phyloP scores from a whole-genome alignment of 2,797 vertebrate species.

The Masticophis lateralis region DNA sequence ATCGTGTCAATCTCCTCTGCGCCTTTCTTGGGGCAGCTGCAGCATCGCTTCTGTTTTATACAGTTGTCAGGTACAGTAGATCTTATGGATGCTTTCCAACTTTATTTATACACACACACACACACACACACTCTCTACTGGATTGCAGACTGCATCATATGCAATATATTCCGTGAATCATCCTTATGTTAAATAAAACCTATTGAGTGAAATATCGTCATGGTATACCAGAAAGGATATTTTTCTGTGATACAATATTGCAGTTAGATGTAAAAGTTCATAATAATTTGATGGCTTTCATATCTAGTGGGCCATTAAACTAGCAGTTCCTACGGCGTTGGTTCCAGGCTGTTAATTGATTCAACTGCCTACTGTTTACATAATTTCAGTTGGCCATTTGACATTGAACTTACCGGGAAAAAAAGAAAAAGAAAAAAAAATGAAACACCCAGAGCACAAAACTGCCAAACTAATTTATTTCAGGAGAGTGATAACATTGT shows the following conservation, averaged over 20 bases:
- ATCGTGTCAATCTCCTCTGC: slow-evolving; percentile 87
- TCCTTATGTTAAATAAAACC: not conserved
- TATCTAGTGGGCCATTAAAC: not conserved
- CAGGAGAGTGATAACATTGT: slow-evolving; percentile 56
- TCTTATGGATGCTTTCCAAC: not conserved
- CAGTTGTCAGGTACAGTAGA: slow-evolving; percentile 87
- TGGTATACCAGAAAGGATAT: not conserved
- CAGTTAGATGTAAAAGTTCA: not conserved
- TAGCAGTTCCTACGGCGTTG: not conserved
- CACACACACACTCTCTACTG: too few species aligned
- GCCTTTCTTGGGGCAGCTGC: slow-evolving; percentile 83
- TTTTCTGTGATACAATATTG: not conserved
- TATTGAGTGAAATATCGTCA: not conserved
- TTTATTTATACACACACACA: not conserved
- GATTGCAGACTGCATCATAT: not conserved
- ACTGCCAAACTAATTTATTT: slow-evolving; percentile 40
- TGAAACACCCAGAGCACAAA: slow-evolving; percentile 18
- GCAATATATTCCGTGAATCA: not conserved
- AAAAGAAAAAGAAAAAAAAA: slow-evolving; percentile 42
- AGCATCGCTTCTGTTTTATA: slow-evolving; percentile 84
- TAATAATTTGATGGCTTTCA: not conserved
- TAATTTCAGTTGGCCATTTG: slow-evolving; percentile 53
- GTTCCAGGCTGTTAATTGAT: slow-evolving; percentile 43
- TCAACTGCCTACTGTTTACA: slow-evolving; percentile 52
- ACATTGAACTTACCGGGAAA: slow-evolving; percentile 43